Evolutionary conservation across 1,140 invertebrate species (phyloP), one percentile per base, ranked within the genome.

Genomic region (Metopolophium dirhodum): DNA sequence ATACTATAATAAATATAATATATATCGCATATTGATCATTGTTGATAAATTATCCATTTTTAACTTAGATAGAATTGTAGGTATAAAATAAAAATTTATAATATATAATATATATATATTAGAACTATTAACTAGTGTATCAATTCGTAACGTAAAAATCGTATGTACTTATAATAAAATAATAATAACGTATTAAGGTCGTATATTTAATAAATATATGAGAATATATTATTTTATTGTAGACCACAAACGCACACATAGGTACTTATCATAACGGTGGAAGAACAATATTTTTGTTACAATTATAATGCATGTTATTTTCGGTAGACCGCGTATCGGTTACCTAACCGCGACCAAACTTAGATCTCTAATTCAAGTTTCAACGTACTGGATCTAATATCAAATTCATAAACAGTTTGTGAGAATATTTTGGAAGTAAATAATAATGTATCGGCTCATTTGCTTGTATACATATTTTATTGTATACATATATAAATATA

Each of bases 301-400:
- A 77, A 77, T n/a, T 77, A 77, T 77, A 77, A 77, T 35, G n/a
- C 14, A 77, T 77, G 61, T 77, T 77, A 77, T 77, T 77, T n/a
- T 77, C n/a, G n/a, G 61, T 77, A 77, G n/a, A 77, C 61, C 61
- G 61, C n/a, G 11, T 61, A n/a, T 35, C n/a, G 30, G 30, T 77
- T 77, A 77, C 0, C 11, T 77, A n/a, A 77, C 61, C 61, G 14
- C 11, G 4, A 77, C 61, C 14, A 77, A 14, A 77, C 61, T 77
- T n/a, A 77, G 14, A 77, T 77, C 30, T 77, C 14, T 77, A 77
- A n/a, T n/a, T 77, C 61, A 77, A 77, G 61, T 77, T 77, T n/a
- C 30, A 77, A 30, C 57, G 30, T 6, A 77, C 14, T 18, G 30
- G 30, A 7, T 18, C 14, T 77, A 77, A 77, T 77, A 77, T 18